Base-by-base conservation (phyloP, 2,113 vertebrate species). In the Lophura nycthemera region DNA sequence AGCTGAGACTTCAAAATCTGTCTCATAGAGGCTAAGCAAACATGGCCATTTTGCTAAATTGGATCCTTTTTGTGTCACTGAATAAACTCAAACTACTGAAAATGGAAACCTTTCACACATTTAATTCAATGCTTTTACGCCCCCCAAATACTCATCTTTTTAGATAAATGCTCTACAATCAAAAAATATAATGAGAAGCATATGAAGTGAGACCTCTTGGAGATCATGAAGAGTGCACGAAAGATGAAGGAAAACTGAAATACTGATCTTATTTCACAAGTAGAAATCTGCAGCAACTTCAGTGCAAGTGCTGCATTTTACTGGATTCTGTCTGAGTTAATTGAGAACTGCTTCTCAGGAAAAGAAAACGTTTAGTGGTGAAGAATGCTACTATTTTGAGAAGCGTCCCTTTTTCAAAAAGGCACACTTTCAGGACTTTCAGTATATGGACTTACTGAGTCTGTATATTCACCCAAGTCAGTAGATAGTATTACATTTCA, bases 81-180 rank as follows among this genome's bases (percentile, higher is more conserved):
- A 59, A 75, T 80, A 75, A 83, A 52, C 6, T 29, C 13, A 19
- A 17, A n/a, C 56, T 7, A 67, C 71, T 25, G 48, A 45, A 61
- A 78, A 45, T 2, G 1, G 10, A 87, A 74, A n/a, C 10, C 6
- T 57, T n/a, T 85, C 42, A 36, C 19, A 40, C 15, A 8, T 1
- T 85, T 69, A 69, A 71, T 15, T 60, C 20, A 29, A 10, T 24
- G 30, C 11, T 75, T 29, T 24, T 6, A n/a, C 83, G 73, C 83
- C 1, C 11, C 1, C 0, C 0, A 72, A 89, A 77, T 15, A 17
- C 3, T 15, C 5, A 15, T 15, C 4, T 43, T 65, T 82, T 66
- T 42, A 11, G 22, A 91, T 6, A 43, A 50, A 60, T 29, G 14
- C 3, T 73, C 16, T 50, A 61, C 34, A 43, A 34, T 30, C 2